Evolutionary conservation across 2,113 vertebrate genomes (phyloP), one percentile per base, ranked within the genome.

Genomic region (Aphelocoma coerulescens): DNA sequence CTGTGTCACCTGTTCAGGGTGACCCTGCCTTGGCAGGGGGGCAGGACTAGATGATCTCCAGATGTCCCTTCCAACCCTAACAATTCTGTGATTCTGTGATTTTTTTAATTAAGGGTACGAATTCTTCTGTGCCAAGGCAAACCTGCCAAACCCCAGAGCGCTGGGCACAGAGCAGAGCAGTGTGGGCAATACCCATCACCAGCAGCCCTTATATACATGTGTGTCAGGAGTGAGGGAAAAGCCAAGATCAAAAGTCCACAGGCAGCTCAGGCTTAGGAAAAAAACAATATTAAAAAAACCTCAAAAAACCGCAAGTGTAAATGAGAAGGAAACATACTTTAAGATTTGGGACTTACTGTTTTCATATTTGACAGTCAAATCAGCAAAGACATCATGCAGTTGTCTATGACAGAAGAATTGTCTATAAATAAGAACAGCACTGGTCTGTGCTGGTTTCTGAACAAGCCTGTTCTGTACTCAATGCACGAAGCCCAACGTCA

Each of bases 401-500:
- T 71, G 23, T 13, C 44, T 26, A 1, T 17, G n/a, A 17, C n/a
- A 15, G 55, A 65, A 65, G 22, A 28, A 52, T 10, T 20, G 6
- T 15, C 55, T 17, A 5, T 37, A 83, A 33, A 30, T 43, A 35
- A 8, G 51, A 72, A 13, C 13, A 26, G 43, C 26, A 33, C 33
- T 10, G 33, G 37, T 13, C 23, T 0, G 0, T 30, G 11, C 41
- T 19, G 12, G 59, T 72, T 81, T 58, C 68, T 66, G 68, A 66
- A 23, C 23, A 49, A 37, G 27, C 8, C 27, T 11, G 13, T 13
- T 63, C 44, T 59, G 59, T 2, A 1, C 33, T 57, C 27, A 5
- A 5, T 0, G 0, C 26, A 3, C 0, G 3, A 61, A 14, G 30
- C 16, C 37, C 33, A 12, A 21, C 1, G 0, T 33, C 37, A 21